Evolutionary conservation across 2,113 vertebrate species (phyloP), one percentile per base, ranked within the genome.

Genomic region (Sclerurus mexicanus): DNA sequence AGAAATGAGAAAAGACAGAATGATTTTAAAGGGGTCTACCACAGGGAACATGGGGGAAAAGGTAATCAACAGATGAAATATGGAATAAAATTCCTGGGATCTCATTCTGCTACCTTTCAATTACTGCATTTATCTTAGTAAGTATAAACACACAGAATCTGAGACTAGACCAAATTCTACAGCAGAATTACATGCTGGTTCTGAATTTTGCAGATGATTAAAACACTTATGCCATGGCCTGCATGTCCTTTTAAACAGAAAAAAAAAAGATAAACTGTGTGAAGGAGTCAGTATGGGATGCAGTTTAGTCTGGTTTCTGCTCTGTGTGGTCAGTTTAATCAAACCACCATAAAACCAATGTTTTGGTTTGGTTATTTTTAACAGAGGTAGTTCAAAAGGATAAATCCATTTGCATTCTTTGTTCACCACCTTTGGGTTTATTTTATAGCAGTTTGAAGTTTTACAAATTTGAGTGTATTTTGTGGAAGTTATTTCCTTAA

Each of bases 21-120:
- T 87, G 56, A 89, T 72, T 84, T 93, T 95, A 82, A 89, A 93
- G 37, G 39, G 56, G 8, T 28, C 23, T 72, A 72, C 39, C 46
- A 20, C 12, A 82, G 66, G 75, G 76, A 74, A 67, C 31, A 37
- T 44, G 37, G 30, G 28, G 31, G 30, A 11, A 92, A 94, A 95
- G 63, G 66, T 75, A 90, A 94, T 94, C 92, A 92, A 49, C 76
- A 84, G 80, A 71, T 93, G 85, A 96, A 94, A 82, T 64, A 85
- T 23, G 68, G 77, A 92, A 46, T 86, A 67, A 64, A 77, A 46
- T 75, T 93, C 69, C 62, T 91, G 60, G 68, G 31, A 81, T 93
- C 52, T 81, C 72, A 52, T 78, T 88, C 58, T 75, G 63, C 35
- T 77, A 25, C 73, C 27, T 84, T 88, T 88, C 76, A 76, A 0